Evolutionary conservation across 1,140 invertebrate species (phyloP).

Genomic region (Papilio aristodemus): DNA sequence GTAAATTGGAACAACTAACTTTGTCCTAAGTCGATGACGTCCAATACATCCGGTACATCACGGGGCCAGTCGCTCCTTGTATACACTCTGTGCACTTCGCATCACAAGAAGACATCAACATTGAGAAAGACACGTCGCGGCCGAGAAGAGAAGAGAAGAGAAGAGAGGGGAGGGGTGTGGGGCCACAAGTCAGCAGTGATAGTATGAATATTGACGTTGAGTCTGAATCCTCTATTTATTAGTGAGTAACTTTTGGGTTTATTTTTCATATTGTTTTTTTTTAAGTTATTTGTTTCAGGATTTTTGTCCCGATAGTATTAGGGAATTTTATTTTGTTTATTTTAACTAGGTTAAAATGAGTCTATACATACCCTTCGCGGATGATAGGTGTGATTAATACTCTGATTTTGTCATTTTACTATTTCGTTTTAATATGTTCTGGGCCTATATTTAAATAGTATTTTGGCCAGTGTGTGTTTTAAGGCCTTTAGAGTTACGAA

Average conservation of each 20-base stretch:
- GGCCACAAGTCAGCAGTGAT: conserved; percentile 59
- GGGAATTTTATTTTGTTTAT: conserved; percentile 80
- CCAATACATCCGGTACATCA: not conserved
- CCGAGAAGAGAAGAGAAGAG: conserved; percentile 35
- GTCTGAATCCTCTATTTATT: conserved; percentile 78
- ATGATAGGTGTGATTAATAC: conserved; percentile 76
- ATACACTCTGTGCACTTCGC: conserved; percentile 27
- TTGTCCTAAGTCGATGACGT: not conserved
- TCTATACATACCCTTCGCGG: conserved; percentile 67
- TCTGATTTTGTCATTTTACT: conserved; percentile 75
- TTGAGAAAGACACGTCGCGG: conserved; percentile 47
- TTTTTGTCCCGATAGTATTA: conserved; percentile 81
- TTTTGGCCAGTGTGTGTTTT: conserved; percentile 74
- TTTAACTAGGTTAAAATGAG: conserved; percentile 73
- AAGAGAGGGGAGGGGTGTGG: conserved; percentile 22
- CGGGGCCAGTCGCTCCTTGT: not conserved
- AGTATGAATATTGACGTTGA: conserved; percentile 64
- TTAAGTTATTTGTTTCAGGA: conserved; percentile 81
- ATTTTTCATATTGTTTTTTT: conserved; percentile 77
- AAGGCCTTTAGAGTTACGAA: conserved; percentile 79
- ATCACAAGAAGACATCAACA: conserved; percentile 62
- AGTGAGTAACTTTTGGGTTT: conserved; percentile 79
- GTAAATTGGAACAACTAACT: not conserved
- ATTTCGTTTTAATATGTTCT: conserved; percentile 72
- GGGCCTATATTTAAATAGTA: conserved; percentile 78